Conservation (phyloP, 1,140 invertebrate species). For the Tetragnatha versicolor region DNA sequence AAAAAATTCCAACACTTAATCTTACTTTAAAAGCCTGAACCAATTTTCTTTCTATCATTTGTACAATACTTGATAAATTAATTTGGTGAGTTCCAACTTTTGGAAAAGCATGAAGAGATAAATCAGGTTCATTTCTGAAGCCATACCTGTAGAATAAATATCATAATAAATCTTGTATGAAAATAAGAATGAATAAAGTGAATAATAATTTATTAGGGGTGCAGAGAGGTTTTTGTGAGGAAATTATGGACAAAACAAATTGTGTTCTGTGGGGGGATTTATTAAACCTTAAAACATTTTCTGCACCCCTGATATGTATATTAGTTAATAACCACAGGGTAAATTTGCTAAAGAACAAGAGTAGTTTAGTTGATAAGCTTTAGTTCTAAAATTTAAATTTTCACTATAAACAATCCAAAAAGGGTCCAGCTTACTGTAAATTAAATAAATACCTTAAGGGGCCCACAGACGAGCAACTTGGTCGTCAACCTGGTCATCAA, state of each 20-base stretch:
- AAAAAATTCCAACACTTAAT: not conserved
- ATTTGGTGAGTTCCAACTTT: slow-evolving; percentile 86
- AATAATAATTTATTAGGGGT: not conserved
- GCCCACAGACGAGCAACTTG: too few relatives aligned
- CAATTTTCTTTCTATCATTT: slow-evolving; percentile 90
- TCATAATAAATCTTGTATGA: not conserved
- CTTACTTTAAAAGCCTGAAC: slow-evolving; percentile 70
- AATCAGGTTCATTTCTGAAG: slow-evolving; percentile 74
- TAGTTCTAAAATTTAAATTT: too few relatives aligned
- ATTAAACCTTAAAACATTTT: too few relatives aligned
- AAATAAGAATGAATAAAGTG: not conserved
- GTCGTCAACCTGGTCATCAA: too few relatives aligned
- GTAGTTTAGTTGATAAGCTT: too few relatives aligned
- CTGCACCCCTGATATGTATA: too few relatives aligned
- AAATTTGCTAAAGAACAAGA: too few relatives aligned
- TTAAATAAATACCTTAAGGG: too few relatives aligned
- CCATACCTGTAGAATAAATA: slow-evolving; percentile 66
- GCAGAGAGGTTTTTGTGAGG: not conserved
- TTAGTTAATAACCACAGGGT: too few relatives aligned
- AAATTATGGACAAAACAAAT: not conserved
- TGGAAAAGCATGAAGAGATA: slow-evolving; percentile 81
- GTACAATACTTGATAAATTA: slow-evolving; percentile 81
- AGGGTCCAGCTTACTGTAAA: too few relatives aligned
- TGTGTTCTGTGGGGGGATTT: too few relatives aligned
- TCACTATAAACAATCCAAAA: too few relatives aligned